Conservation (phyloP, 2,888 invertebrate species). For the Anthrax anthrax region DNA sequence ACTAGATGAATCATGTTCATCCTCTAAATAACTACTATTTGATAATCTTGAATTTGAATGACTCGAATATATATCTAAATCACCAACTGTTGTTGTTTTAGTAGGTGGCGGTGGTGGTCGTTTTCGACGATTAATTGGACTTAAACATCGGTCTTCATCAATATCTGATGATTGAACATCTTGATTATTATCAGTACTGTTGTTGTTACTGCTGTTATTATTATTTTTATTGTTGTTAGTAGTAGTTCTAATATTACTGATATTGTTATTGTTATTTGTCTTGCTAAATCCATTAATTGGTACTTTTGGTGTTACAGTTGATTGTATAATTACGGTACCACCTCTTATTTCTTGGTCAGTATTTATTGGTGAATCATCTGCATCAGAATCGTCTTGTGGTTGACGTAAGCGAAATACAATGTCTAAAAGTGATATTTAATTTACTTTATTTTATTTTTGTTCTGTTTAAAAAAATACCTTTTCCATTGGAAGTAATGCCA, state of each 20-base stretch:
- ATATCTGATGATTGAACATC: slow-evolving; percentile 8
- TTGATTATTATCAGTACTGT: not conserved
- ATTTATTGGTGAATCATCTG: slow-evolving; percentile 36
- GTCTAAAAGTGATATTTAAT: not conserved
- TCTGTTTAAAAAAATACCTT: slow-evolving; percentile 14
- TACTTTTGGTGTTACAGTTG: slow-evolving; percentile 2
- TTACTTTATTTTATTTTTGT: too few relatives aligned
- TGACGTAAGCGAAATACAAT: slow-evolving; percentile 36
- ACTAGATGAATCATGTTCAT: slow-evolving; percentile 13
- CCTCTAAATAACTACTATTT: slow-evolving; percentile 19
- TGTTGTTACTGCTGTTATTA: not conserved
- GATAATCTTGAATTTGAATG: slow-evolving; percentile 22
- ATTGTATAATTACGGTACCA: slow-evolving; percentile 5
- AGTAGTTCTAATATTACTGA: slow-evolving; percentile 4
- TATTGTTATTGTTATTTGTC: slow-evolving; percentile 3
- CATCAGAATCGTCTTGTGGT: slow-evolving; percentile 42
- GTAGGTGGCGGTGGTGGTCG: slow-evolving; percentile 5
- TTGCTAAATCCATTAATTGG: slow-evolving; percentile 11
- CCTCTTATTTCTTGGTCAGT: slow-evolving; percentile 6
- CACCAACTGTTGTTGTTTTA: not conserved
- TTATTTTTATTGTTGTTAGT: too few relatives aligned
- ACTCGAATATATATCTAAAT: slow-evolving; percentile 20
- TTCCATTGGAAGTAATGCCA: slow-evolving; percentile 34
- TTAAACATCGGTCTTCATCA: slow-evolving; percentile 9
- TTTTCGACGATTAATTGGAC: slow-evolving; percentile 7